These are phyloP conservation scores for Pogona vitticeps DNA, from an alignment of 2,113 vertebrate genomes.

Conservation along the genomic window DNA sequence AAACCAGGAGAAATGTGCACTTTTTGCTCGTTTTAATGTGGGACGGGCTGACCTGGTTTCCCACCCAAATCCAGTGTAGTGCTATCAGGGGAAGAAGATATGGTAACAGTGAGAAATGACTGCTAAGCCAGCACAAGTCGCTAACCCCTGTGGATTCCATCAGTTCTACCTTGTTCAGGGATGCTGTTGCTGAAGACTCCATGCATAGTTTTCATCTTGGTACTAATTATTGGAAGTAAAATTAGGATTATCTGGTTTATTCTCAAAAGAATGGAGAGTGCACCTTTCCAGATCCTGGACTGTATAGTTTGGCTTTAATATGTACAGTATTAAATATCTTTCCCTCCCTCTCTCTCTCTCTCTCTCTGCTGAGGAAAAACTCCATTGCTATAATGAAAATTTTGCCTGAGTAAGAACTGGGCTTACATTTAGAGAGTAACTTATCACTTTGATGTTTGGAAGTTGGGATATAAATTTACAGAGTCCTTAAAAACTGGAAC, in stretches of 20 bases:
- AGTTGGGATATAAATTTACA: conserved; percentile 30
- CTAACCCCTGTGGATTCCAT: no score
- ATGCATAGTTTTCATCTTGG: no score
- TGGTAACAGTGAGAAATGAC: no score
- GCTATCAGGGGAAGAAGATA: no score
- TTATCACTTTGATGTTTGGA: conserved; percentile 27
- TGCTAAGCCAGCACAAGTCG: no score
- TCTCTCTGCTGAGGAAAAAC: not conserved
- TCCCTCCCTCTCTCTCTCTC: not conserved
- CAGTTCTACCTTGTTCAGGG: no score
- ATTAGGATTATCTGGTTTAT: not conserved
- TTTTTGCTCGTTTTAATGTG: no score
- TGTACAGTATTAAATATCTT: not conserved
- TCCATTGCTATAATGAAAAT: not conserved
- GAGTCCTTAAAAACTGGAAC: conserved; percentile 36
- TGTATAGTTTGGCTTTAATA: conserved; percentile 2
- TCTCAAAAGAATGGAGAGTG: not conserved
- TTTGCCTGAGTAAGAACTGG: not conserved
- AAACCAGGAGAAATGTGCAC: no score
- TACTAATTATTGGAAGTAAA: not conserved
- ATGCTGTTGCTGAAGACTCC: no score
- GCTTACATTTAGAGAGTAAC: conserved; percentile 31
- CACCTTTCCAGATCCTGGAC: not conserved
- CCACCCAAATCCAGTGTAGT: no score
- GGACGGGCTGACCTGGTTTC: no score